A percentile compares a stretch with the other conserved stretches of the same genome.
Evolutionary conservation across 1,140 invertebrate species (phyloP).

Genomic region (Drosophila murphyi): DNA sequence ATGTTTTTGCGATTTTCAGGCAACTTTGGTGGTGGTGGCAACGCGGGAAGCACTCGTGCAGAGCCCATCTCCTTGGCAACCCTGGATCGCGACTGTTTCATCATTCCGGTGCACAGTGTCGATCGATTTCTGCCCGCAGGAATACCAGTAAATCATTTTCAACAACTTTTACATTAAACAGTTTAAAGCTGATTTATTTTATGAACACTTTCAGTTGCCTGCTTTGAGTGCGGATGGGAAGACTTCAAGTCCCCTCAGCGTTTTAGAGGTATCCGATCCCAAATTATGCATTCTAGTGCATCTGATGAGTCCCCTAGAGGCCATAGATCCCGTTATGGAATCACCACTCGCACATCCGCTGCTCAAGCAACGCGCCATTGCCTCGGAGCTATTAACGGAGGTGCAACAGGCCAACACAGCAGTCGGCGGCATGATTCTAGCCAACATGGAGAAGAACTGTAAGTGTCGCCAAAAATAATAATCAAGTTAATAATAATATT

Average conservation of each 20-base stretch:
- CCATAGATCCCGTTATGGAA: slow-evolving; percentile 92
- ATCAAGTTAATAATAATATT: background rate
- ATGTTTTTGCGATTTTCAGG: slow-evolving; percentile 53
- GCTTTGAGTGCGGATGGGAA: slow-evolving; percentile 86
- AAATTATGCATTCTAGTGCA: slow-evolving; percentile 94
- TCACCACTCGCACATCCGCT: slow-evolving; percentile 91
- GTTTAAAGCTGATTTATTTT: background rate
- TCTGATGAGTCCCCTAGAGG: slow-evolving; percentile 93
- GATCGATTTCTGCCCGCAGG: slow-evolving; percentile 94
- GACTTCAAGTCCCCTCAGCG: slow-evolving; percentile 88
- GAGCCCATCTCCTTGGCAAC: slow-evolving; percentile 91
- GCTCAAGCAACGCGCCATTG: slow-evolving; percentile 90
- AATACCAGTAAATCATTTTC: slow-evolving; percentile 88
- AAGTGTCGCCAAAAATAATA: slow-evolving; percentile 45
- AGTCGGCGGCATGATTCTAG: slow-evolving; percentile 91
- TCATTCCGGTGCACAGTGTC: slow-evolving; percentile 93
- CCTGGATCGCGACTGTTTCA: slow-evolving; percentile 93
- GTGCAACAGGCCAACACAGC: slow-evolving; percentile 89
- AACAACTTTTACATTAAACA: background rate
- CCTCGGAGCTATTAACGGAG: slow-evolving; percentile 91
- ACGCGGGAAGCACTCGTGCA: slow-evolving; percentile 83
- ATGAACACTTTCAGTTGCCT: slow-evolving; percentile 71
- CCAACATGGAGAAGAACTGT: slow-evolving; percentile 95
- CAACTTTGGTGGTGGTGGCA: slow-evolving; percentile 68
- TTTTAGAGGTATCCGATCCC: slow-evolving; percentile 94